Conservation (phyloP, 2,888 invertebrate species). For the Hypercompe scribonia region DNA sequence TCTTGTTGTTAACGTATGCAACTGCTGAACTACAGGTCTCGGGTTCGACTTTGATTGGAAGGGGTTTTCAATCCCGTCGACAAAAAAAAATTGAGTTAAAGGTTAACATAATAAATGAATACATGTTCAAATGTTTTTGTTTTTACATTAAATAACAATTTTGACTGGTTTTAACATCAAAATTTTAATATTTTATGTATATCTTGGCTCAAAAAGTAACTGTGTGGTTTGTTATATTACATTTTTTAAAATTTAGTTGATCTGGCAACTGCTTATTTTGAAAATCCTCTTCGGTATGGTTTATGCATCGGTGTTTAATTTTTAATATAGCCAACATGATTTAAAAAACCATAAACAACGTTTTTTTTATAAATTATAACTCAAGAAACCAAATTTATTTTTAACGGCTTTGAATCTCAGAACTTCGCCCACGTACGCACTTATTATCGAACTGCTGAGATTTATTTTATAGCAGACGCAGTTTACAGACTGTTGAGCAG, state of each 20-base stretch:
- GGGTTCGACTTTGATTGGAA: too few species aligned
- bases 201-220: background rate
- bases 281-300: background rate
- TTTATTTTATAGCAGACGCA: conserved; percentile 28
- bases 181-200: too few species aligned
- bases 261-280: too few species aligned
- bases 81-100: too few species aligned
- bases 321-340: background rate
- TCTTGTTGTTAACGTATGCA: too few species aligned
- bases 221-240: background rate
- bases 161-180: too few species aligned
- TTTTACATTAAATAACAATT: too few species aligned
- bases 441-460: conserved; percentile 13
- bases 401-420: background rate
- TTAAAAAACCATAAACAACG: background rate
- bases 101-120: too few species aligned
- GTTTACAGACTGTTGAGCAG: conserved; percentile 20
- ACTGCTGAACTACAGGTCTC: too few species aligned
- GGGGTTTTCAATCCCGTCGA: too few species aligned
- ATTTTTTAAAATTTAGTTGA: background rate
- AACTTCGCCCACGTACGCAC: conserved; percentile 7
- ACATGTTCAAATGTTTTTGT: too few species aligned
- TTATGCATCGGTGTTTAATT: background rate
- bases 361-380: background rate
- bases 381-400: conserved; percentile 6